Percentiles rank a stretch among this genome's conserved stretches.
Conservation (phyloP, 2,797 vertebrate species). For the Malacoraja senta region DNA sequence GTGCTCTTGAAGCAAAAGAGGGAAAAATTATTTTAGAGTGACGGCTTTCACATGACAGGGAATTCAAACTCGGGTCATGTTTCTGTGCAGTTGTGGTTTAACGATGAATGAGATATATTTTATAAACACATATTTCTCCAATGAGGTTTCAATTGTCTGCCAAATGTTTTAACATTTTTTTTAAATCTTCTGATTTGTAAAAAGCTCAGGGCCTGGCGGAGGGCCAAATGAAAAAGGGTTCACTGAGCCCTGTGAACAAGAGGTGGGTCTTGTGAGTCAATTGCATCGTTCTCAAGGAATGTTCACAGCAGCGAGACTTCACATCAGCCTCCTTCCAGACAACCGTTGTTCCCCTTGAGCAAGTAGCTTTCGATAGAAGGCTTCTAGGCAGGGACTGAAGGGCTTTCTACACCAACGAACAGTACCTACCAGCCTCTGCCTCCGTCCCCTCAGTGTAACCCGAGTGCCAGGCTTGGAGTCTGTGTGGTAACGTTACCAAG, state of each 20-base stretch:
- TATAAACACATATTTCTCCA: slow-evolving; percentile 23
- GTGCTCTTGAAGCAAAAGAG: slow-evolving; percentile 15
- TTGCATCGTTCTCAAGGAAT: slow-evolving; percentile 31
- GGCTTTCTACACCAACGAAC: slow-evolving; percentile 27
- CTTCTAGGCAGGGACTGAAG: slow-evolving; percentile 12
- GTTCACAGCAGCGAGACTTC: neutral
- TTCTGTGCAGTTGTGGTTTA: slow-evolving; percentile 17
- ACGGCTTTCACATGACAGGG: slow-evolving; percentile 37
- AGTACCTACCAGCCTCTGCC: neutral
- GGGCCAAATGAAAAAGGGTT: slow-evolving; percentile 34
- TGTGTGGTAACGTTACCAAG: neutral
- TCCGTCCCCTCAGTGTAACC: neutral
- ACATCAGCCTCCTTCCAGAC: slow-evolving; percentile 22
- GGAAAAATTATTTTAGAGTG: slow-evolving; percentile 26
- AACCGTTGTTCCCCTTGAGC: slow-evolving; percentile 2
- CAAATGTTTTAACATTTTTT: slow-evolving; percentile 31
- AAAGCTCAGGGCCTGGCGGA: slow-evolving; percentile 31
- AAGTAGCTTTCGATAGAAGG: neutral
- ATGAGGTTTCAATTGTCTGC: slow-evolving; percentile 24
- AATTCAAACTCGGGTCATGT: slow-evolving; percentile 5
- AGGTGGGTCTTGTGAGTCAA: slow-evolving; percentile 36
- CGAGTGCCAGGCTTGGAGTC: slow-evolving; percentile 18
- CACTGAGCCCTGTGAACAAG: slow-evolving; percentile 16
- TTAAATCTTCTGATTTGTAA: slow-evolving; percentile 32
- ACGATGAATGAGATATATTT: slow-evolving; percentile 1